phyloP scores from a whole-genome alignment of 2,113 vertebrate genomes.

The Sylvicapra grimmia region DNA sequence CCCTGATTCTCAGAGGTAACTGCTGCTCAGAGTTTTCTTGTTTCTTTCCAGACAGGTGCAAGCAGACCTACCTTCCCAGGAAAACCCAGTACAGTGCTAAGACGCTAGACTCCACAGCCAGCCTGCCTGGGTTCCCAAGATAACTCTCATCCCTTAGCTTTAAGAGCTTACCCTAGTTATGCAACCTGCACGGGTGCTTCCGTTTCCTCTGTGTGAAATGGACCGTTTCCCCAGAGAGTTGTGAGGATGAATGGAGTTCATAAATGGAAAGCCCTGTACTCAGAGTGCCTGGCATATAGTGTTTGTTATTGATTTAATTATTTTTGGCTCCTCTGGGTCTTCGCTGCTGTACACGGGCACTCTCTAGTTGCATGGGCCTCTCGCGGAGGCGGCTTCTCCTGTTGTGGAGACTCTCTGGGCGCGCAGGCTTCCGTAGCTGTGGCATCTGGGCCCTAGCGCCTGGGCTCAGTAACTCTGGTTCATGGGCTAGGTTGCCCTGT shows the following conservation, averaged over 20 bases:
- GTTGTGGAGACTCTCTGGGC: background rate
- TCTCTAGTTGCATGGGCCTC: background rate
- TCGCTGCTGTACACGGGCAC: fast-evolving
- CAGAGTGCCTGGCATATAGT: background rate
- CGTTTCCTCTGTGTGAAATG: background rate
- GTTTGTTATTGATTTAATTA: background rate
- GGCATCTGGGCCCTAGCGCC: fast-evolving
- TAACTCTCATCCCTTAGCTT: background rate
- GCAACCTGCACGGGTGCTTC: background rate
- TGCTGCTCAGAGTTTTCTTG: background rate
- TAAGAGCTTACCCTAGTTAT: background rate
- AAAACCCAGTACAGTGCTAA: background rate
- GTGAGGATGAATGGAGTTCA: background rate
- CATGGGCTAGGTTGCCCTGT: background rate
- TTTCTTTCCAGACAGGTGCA: background rate
- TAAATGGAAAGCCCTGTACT: background rate
- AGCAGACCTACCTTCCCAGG: background rate
- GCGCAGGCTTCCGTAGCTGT: background rate
- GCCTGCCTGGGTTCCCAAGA: background rate
- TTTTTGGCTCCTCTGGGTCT: background rate
- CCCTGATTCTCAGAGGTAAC: background rate
- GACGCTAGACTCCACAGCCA: background rate
- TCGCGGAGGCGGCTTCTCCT: background rate
- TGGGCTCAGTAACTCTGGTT: background rate
- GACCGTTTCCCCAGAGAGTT: background rate